These are phyloP conservation scores for Hirudo medicinalis DNA, from an alignment of 1,140 invertebrate genomes.

Conservation along the genomic window DNA sequence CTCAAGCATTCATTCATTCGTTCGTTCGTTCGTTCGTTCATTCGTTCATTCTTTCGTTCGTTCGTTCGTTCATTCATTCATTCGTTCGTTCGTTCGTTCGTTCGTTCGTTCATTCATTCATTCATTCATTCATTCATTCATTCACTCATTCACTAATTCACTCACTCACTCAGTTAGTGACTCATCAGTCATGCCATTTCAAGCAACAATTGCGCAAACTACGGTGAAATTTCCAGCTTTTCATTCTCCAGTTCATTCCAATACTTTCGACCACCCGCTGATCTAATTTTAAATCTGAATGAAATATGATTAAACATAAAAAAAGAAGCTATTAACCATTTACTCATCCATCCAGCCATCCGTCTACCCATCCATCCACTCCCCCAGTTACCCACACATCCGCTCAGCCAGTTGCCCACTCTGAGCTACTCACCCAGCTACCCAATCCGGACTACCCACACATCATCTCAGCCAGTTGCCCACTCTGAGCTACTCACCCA, in stretches of 20 bases:
- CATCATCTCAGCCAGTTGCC: too few species aligned
- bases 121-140: constrained; percentile 12
- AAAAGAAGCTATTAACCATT: neutral
- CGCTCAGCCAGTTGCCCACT: constrained; percentile 2
- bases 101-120: neutral
- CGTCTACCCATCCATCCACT: constrained; percentile 13
- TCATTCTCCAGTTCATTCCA: too few species aligned
- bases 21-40: neutral
- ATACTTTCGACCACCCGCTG: too few species aligned
- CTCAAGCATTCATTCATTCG: constrained; percentile 10
- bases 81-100: neutral
- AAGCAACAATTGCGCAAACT: too few species aligned
- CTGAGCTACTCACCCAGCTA: constrained; percentile 8
- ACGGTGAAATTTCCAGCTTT: too few species aligned
- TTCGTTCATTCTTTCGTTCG: too few species aligned
- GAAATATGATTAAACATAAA: too few species aligned
- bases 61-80: too few species aligned
- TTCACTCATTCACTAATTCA: neutral
- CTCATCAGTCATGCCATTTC: neutral
- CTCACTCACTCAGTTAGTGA: neutral
- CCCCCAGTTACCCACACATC: constrained; percentile 10
- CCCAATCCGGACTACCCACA: constrained; percentile 2
- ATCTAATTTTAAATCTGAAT: too few species aligned
- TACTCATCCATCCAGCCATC: constrained; percentile 10
- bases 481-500: too few species aligned